Evolutionary conservation across 2,113 vertebrate genomes (phyloP), one percentile per base, ranked within the genome.

Genomic region (Eclectus roratus): DNA sequence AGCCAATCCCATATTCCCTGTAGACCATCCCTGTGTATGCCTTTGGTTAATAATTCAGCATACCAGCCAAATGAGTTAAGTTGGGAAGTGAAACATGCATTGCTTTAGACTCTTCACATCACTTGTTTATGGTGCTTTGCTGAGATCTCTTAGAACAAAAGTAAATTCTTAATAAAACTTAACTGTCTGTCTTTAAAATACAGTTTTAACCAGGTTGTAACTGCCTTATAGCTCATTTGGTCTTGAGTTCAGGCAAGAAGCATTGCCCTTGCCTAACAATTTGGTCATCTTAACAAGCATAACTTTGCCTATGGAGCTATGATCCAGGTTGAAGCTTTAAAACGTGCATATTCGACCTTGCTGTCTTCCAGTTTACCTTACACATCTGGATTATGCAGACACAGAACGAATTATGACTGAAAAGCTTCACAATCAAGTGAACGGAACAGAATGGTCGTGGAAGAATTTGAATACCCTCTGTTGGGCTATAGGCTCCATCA

Each of bases 371-470:
- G 99, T 99, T 94, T 99, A 99, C 95, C 98, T 99, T 90, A 99
- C 99, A 35, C 99, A 99, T 96, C 96, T 99, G 98, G 99, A 99
- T 98, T 99, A 99, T 80, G 99, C 99, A 56, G 99, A 99, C 97
- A 99, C 99, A 0, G 99, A 99, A 93, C 98, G 99, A 93, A 99
- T 99, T 91, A 99, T 99, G 99, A 99, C 99, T 27, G 99, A 99
- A 91, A 99, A 99, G 94, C 99, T 99, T 93, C 99, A 99, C 96
- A 99, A 99, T 98, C 99, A 99, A 98, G 99, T 99, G 92, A 99
- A 99, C 29, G 99, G 99, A 31, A 99, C 99, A 0, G 99, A 99
- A 52, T 99, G 99, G 99, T 99, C 99, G 2, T 99, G 99, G 99
- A 99, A 99, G 96, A 99, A 99, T 97, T 98, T 99, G 87, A 99